Conservation (phyloP, 2,888 invertebrate genomes). For the Spisula solida region DNA sequence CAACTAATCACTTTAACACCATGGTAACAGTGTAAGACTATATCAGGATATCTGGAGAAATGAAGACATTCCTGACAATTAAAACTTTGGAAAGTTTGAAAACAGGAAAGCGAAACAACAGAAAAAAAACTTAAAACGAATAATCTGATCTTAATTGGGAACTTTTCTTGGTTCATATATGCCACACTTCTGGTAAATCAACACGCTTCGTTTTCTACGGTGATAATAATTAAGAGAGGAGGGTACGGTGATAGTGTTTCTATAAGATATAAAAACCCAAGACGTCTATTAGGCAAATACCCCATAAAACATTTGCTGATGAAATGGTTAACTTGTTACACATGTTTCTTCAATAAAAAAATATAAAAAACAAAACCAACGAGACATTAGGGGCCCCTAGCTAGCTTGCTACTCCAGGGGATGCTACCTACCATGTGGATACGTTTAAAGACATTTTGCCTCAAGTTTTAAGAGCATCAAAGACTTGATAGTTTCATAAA, state of each 20-base stretch:
- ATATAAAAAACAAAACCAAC: conserved; percentile 22
- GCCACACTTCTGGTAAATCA: conserved; percentile 23
- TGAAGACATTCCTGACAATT: conserved; percentile 15
- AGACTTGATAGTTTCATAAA: conserved; percentile 46
- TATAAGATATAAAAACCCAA: conserved; percentile 32
- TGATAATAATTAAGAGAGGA: conserved; percentile 21
- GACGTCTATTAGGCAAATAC: conserved; percentile 33
- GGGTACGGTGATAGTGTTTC: not conserved
- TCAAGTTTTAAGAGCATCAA: conserved; percentile 14
- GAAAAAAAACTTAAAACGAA: conserved; percentile 17
- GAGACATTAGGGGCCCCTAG: conserved; percentile 4
- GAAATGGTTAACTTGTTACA: conserved; percentile 45
- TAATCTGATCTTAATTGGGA: conserved; percentile 27
- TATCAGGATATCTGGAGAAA: not conserved
- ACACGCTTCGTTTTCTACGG: not conserved
- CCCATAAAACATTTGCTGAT: conserved; percentile 45
- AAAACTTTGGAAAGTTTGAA: conserved; percentile 14
- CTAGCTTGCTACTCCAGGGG: not conserved
- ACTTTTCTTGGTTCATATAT: not conserved
- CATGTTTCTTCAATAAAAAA: conserved; percentile 49
- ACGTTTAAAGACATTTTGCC: conserved; percentile 33
- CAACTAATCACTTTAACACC: conserved; percentile 4
- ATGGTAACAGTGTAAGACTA: conserved; percentile 13
- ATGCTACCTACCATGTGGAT: conserved; percentile 39
- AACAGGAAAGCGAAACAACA: not conserved